Percentiles rank a stretch among this genome's conserved stretches.
Evolutionary conservation across 2,113 vertebrate species (phyloP).

Genomic region (Muntiacus muntjak): DNA sequence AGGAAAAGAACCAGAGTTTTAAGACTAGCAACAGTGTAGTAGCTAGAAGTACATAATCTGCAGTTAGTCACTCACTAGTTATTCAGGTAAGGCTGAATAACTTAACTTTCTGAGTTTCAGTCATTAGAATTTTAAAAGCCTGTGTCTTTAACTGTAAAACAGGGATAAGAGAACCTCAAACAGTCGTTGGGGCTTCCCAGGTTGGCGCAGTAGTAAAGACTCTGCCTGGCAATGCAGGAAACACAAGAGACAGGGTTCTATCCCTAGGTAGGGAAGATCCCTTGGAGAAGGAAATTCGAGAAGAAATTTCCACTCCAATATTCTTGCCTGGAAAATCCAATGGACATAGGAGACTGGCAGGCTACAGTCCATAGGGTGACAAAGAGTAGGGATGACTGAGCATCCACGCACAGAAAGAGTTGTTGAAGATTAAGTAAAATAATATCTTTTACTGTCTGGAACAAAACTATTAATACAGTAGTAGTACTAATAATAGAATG

Average conservation of each 20-base stretch:
- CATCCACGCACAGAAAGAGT: not conserved
- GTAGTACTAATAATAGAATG: not conserved
- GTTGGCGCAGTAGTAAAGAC: not conserved
- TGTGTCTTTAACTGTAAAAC: not conserved
- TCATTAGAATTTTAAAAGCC: slow-evolving; percentile 25
- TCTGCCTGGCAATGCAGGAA: not conserved
- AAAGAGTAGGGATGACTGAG: not conserved
- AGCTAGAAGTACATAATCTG: not conserved
- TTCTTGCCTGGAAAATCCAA: not conserved
- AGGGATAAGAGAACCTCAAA: not conserved
- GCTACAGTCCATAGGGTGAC: not conserved
- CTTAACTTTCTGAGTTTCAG: not conserved
- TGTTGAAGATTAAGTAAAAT: slow-evolving; percentile 14
- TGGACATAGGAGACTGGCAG: not conserved
- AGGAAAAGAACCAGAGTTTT: not conserved
- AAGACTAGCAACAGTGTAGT: not conserved
- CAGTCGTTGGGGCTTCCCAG: not conserved
- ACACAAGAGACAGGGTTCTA: not conserved
- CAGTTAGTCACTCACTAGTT: not conserved
- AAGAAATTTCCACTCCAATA: not conserved
- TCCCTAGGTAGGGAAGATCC: not conserved
- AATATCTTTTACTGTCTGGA: not conserved
- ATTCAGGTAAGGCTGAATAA: not conserved
- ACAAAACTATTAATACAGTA: slow-evolving; percentile 20
- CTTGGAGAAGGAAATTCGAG: not conserved